Base-by-base conservation (phyloP, 2,888 invertebrate genomes). In the Notodonta ziczac region DNA sequence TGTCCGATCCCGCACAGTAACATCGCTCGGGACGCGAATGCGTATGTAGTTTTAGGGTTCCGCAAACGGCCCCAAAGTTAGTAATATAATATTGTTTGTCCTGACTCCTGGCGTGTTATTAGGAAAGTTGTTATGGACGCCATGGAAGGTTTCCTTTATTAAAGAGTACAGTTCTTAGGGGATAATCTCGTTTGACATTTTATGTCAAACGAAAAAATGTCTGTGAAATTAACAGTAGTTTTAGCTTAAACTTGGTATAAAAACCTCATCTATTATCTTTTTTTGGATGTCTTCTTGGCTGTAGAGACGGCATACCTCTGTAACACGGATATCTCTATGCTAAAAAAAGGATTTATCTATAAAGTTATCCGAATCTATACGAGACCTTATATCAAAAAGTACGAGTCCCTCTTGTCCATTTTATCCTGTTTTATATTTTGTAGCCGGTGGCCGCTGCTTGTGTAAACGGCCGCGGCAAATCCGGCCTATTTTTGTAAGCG, bases 401-500 rank as follows among this genome's bases (percentile, higher is more conserved):
- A 16, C 16, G 14, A 9, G 57, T 65, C 68, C 58, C 50, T 59
- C 58, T 59, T 65, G 61, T 62, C 70, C 69, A 64, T 69, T 74
- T 61, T 73, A 75, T 70, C 73, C 72, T 61, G 68, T 74, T 74
- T 76, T 76, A 67, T 70, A 67, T 73, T 67, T 73, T 71, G 74
- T 76, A 72, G 73, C 72, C 57, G 63, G 63, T 66, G 59, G 62
- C 73, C 60, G 65, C 69, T 80, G 78, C 80, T 82, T 82, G 77
- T 83, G 79, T 79, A 81, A 82, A 81, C 76, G 75, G 74, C 70
- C 69, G 71, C 44, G 73, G 72, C 76, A 79, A 86, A 85, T 81
- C 80, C 73, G 77, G 74, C 77, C 80, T 83, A 83, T 85, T 87
- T 86, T 84, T 82, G 80, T 81, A 75, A 76, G 77, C 78, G 80